These are phyloP conservation scores for Labeo calbasu DNA, from an alignment of 2,797 vertebrate species.

Conservation along the genomic window DNA sequence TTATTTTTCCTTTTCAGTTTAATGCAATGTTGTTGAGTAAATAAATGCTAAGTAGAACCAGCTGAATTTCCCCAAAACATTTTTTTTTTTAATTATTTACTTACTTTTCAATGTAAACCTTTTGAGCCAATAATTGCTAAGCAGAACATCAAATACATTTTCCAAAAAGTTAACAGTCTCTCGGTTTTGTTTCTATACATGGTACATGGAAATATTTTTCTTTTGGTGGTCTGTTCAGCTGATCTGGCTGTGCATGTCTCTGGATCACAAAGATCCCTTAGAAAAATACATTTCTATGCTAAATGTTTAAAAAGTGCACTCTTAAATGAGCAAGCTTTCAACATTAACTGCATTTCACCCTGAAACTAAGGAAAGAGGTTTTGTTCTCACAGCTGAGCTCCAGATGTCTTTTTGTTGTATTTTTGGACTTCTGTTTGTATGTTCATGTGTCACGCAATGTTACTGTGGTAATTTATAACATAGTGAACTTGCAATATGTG, in stretches of 20 bases:
- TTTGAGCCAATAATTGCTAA: neutral
- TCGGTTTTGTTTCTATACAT: neutral
- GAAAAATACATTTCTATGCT: conserved; percentile 12
- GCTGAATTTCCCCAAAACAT: too few relatives aligned
- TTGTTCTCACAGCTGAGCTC: conserved; percentile 23
- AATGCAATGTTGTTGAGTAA: neutral
- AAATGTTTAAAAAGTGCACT: conserved; percentile 17
- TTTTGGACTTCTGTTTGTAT: conserved; percentile 42
- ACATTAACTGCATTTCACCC: neutral
- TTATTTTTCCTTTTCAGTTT: neutral
- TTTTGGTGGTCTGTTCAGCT: neutral
- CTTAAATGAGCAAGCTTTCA: conserved; percentile 3
- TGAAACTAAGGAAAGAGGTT: neutral
- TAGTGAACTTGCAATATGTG: conserved; percentile 3
- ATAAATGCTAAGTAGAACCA: neutral
- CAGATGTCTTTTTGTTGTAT: conserved; percentile 24
- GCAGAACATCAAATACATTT: neutral
- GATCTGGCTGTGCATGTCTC: neutral
- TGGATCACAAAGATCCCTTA: conserved; percentile 17
- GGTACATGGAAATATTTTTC: neutral
- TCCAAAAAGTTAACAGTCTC: neutral
- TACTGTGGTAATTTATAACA: conserved; percentile 13
- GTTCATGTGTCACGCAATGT: conserved; percentile 4
- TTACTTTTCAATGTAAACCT: too few relatives aligned
- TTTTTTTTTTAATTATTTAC: too few relatives aligned